Base-by-base conservation (phyloP, 2,113 vertebrate genomes). In the Probosciger aterrimus region DNA sequence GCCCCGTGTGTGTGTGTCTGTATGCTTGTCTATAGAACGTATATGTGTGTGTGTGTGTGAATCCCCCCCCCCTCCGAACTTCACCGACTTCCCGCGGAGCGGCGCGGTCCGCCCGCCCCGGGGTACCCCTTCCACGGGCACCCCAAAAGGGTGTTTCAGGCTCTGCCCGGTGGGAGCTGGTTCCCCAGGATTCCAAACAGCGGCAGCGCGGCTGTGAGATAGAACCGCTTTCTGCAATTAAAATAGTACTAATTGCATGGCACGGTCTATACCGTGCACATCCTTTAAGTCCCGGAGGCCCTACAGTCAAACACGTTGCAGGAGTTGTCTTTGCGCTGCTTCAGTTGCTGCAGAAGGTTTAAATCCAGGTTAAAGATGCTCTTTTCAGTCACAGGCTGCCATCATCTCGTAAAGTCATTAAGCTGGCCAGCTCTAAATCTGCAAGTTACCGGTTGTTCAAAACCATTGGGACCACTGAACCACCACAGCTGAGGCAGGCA, bases 131-230 rank as follows among this genome's bases (percentile, higher is more conserved):
- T 6, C 75, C 7, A 12, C 0, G 83, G 6, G 41, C 46, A 30
- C 68, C 78, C 73, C 28, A 2, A 0, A 35, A 5, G 31, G 19
- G 4, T 1, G 27, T 1, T 27, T 0, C 1, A 68, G 74, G 78
- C 39, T 86, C 35, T 82, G 69, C 69, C 60, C 16, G 2, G 25
- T 25, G 59, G 24, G 39, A 46, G 71, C 31, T 53, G 28, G 11
- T 76, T 73, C 9, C 31, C 27, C 33, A 2, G 59, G 50, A 20
- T 77, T 62, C 10, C 50, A 50, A 91, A 4, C 47, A 39, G 52
- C 23, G 35, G 10, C 63, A 53, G 69, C 9, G 18, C 4, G 7
- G 67, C 73, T 71, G 59, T 18, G 9, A 25, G 41, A 52, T 50
- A 43, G 17, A 77, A 69, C 31, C 35, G 5, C 31, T 55, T 47